Evolutionary conservation across 2,888 invertebrate species (phyloP).

Genomic region (Catocala sponsa): DNA sequence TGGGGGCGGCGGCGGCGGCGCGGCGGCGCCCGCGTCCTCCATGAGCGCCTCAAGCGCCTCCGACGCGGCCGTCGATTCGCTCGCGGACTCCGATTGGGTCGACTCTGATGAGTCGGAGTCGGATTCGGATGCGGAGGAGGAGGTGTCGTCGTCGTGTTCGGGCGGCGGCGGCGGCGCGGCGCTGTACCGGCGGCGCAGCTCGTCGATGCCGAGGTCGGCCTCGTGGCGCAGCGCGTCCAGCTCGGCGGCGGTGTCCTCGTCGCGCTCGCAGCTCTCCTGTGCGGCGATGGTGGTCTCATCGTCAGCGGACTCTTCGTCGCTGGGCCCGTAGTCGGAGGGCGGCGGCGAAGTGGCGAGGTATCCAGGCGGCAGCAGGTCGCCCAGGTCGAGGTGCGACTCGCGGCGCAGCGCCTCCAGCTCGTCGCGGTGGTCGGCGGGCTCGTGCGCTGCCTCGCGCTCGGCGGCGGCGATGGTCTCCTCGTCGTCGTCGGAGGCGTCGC

Average conservation of each 20-base stretch:
- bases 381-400: conserved; percentile 96
- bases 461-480: conserved; percentile 97
- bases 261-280: conserved; percentile 90
- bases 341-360: conserved; percentile 91
- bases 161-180: conserved; percentile 93
- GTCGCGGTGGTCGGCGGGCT: conserved; percentile 71
- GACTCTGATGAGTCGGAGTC: conserved; percentile 55
- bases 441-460: conserved; percentile 90
- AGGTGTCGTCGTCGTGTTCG: conserved; percentile 58
- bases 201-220: conserved; percentile 94
- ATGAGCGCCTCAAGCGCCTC: conserved; percentile 61
- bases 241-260: conserved; percentile 89
- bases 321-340: conserved; percentile 92
- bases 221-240: conserved; percentile 93
- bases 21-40: conserved; percentile 63
- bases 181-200: conserved; percentile 93
- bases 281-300: conserved; percentile 79
- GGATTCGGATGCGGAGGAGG: conserved; percentile 51
- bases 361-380: conserved; percentile 95
- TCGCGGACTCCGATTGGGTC: conserved; percentile 58
- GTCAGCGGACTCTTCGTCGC: conserved; percentile 91
- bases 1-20: conserved; percentile 57
- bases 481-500: conserved; percentile 93
- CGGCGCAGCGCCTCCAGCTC: conserved; percentile 95
- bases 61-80: conserved; percentile 57